A percentile compares a stretch with the other conserved stretches of the same genome.
Evolutionary conservation across 1,140 invertebrate species (phyloP).

Genomic region (Melitaea cinxia): DNA sequence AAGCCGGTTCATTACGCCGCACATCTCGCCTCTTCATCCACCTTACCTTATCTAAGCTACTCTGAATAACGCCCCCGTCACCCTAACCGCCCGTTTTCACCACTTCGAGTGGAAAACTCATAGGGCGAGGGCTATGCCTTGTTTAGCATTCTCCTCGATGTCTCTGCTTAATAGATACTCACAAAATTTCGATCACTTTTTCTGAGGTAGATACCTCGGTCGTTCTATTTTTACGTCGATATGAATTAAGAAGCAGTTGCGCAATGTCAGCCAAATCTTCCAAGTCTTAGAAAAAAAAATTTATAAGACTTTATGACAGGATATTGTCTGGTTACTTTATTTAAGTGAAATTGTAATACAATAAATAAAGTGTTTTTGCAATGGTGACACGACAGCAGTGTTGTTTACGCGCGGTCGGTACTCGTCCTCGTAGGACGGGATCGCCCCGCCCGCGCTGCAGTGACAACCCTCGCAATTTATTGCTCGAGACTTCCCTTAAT

Average conservation of each 20-base stretch:
- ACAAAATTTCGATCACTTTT: conserved; percentile 73
- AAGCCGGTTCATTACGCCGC: conserved; percentile 78
- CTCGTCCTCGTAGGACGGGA: conserved; percentile 39
- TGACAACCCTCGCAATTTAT: conserved; percentile 78
- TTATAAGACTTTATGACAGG: conserved; percentile 53
- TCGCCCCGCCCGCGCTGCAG: conserved; percentile 31
- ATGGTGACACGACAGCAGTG: conserved; percentile 54
- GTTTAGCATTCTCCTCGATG: conserved; percentile 78
- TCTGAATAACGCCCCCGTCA: conserved; percentile 66
- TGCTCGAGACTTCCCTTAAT: conserved; percentile 79
- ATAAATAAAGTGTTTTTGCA: conserved; percentile 43
- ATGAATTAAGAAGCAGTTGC: conserved; percentile 64
- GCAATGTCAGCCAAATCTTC: conserved; percentile 61
- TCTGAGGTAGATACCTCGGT: conserved; percentile 63
- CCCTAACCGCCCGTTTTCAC: conserved; percentile 55
- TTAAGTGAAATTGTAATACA: conserved; percentile 49
- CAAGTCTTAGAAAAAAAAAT: too few species aligned
- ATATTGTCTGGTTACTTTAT: conserved; percentile 52
- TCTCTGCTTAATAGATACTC: conserved; percentile 80
- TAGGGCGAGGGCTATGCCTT: conserved; percentile 76
- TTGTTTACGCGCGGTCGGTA: conserved; percentile 64
- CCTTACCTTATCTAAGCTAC: conserved; percentile 79
- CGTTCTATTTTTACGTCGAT: conserved; percentile 60
- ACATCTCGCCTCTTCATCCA: conserved; percentile 77
- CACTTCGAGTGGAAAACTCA: conserved; percentile 77